phyloP scores from a whole-genome alignment of 1,140 invertebrate genomes.

The Probaryconus sp. region DNA sequence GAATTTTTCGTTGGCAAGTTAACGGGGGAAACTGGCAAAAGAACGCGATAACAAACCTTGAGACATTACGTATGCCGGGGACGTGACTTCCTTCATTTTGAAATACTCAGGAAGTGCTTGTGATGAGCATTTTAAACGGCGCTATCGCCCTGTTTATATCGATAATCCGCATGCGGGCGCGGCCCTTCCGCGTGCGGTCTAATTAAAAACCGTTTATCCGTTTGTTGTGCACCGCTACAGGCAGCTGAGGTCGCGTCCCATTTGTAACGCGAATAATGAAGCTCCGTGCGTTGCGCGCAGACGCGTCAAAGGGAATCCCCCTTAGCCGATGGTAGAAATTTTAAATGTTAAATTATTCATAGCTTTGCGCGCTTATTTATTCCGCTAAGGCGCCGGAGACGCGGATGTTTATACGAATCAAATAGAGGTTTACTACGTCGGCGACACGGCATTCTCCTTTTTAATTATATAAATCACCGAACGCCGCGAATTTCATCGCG shows the following conservation, averaged over 20 bases:
- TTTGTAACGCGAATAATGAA: conserved; percentile 32
- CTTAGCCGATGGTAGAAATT: conserved; percentile 4
- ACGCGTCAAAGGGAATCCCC: background rate
- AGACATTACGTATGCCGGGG: conserved; percentile 31
- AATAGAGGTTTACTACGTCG: conserved; percentile 16
- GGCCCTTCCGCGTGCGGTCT: conserved; percentile 15
- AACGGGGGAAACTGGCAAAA: too few relatives aligned
- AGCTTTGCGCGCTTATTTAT: conserved; percentile 30
- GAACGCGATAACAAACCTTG: conserved; percentile 34
- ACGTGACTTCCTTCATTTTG: conserved; percentile 38
- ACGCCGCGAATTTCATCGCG: conserved; percentile 1
- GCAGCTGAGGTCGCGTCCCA: conserved; percentile 8
- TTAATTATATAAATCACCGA: conserved; percentile 29
- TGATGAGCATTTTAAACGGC: conserved; percentile 50
- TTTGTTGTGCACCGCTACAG: conserved; percentile 9
- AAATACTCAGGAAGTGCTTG: conserved; percentile 29
- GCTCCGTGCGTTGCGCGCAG: conserved; percentile 9
- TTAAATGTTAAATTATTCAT: conserved; percentile 45
- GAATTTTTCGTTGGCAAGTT: conserved; percentile 3
- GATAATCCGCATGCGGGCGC: conserved; percentile 21
- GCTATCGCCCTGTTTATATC: conserved; percentile 36
- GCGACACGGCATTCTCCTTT: conserved; percentile 9
- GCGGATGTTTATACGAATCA: conserved; percentile 32
- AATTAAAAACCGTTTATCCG: conserved; percentile 49
- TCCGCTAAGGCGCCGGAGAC: conserved; percentile 5